Evolutionary conservation across 2,888 invertebrate species (phyloP), one percentile per base, ranked within the genome.

Genomic region (Tupiocoris notatus): DNA sequence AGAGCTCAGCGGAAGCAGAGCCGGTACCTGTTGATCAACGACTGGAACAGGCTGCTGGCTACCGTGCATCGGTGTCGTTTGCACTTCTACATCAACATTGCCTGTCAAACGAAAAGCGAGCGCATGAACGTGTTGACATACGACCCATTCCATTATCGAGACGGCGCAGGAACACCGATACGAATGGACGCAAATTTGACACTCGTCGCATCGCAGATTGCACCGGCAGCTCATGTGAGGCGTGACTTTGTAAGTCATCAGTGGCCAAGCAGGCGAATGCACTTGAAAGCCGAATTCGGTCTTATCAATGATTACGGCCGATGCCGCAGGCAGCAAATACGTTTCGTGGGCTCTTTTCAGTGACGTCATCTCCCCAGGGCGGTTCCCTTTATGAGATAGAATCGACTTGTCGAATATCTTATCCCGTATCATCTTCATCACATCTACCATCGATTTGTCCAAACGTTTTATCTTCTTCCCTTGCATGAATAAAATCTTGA

Each of bases 401-500:
- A 75, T 75, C 18, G 65, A 66, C 21, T 75, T 63, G 6, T 75
- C 75, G 56, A 65, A 65, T 16, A 75, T 20, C 64, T 56, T 75
- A 18, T 75, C 75, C 58, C 65, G 75, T 70, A 59, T 20, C 17
- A 66, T 6, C 68, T 77, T 77, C 71, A 80, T 77, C 3, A 80
- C 23, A 7, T 75, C 79, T 71, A 71, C 54, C 20, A 80, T 66
- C 54, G 78, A 73, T 66, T 77, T 80, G 61, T 80, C 78, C 2
- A 79, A 71, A 17, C 78, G 63, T 74, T 80, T 80, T 57, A 73
- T 61, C 77, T 79, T 80, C 67, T 77, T 76, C 7, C 80, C 80
- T 58, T 79, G 77, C 25, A 80, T 68, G 70, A 78, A 79, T 22
- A 73, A 63, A 58, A 79, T 75, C 68, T 80, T 80, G 62, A 80